Evolutionary conservation across 2,888 invertebrate genomes (phyloP), one percentile per base, ranked within the genome.

Genomic region (Dendrolimus pini): DNA sequence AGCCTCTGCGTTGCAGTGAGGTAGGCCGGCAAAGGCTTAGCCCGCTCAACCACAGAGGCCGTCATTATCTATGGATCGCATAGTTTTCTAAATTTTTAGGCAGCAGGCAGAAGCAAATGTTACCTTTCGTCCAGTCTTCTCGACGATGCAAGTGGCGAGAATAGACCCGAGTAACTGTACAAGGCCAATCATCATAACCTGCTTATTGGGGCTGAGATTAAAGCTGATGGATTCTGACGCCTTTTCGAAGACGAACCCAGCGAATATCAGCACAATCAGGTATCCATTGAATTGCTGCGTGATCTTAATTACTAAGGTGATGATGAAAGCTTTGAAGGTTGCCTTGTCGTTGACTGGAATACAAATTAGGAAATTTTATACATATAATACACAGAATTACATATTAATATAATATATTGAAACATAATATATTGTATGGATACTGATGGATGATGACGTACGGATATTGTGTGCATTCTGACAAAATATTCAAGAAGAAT

Each of bases 261-360:
- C 86, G 72, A 80, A 90, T 57, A 90, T 88, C 13, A 90, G 78
- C 2, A 89, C 86, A 58, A 89, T 89, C 41, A 90, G 80, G 68
- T 89, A 89, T 0, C 90, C 90, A 62, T 89, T 83, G 65, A 90
- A 89, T 62, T 90, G 90, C 62, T 90, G 90, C 0, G 89, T 78
- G 41, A 90, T 84, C 65, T 89, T 89, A 56, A 90, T 85, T 7
- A 89, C 78, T 7, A 87, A 59, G 0, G 89, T 88, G 55, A 90
- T 88, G 63, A 87, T 80, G 70, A 90, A 89, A 1, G 89, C 89
- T 65, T 84, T 88, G 58, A 83, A 74, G 0, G 89, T 88, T 1
- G 88, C 82, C 30, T 67, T 76, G 75, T 90, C 89, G 57, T 78
- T 69, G 14, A 79, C 89, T 90, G 82, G 9, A 78, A 83, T 53